These are phyloP conservation scores for Alexandromys fortis DNA, from an alignment of 2,113 vertebrate species.

Conservation along the genomic window DNA sequence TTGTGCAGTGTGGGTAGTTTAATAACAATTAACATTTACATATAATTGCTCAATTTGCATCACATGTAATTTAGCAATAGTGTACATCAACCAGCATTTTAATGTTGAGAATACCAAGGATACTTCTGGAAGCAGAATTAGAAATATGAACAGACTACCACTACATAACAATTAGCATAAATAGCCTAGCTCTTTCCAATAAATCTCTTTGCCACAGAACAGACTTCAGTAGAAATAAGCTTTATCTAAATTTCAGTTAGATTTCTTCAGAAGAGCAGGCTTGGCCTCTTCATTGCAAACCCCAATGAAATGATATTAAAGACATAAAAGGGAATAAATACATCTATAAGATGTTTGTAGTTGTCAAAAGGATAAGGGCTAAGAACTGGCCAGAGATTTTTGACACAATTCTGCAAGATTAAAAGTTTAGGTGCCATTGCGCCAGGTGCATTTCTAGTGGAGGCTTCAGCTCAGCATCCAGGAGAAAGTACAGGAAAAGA, in stretches of 20 bases:
- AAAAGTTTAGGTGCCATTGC: conserved; percentile 32
- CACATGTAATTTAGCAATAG: conserved; percentile 60
- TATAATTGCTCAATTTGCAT: conserved; percentile 56
- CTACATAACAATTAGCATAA: conserved; percentile 56
- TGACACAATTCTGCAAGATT: conserved; percentile 47
- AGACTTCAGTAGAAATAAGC: conserved; percentile 49
- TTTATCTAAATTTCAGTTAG: conserved; percentile 63
- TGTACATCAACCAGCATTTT: conserved; percentile 44
- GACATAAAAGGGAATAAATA: conserved; percentile 21
- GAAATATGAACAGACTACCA: conserved; percentile 25
- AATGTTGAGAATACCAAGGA: conserved; percentile 52
- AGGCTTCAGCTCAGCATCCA: not conserved
- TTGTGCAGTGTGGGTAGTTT: conserved; percentile 37
- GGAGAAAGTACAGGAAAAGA: not conserved
- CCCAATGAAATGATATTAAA: conserved; percentile 52
- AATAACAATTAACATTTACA: conserved; percentile 62
- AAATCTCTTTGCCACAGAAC: conserved; percentile 49
- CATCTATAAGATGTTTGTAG: conserved; percentile 20
- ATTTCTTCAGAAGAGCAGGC: not conserved
- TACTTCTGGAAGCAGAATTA: conserved; percentile 52
- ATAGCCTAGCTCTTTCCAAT: not conserved
- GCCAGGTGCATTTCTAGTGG: not conserved
- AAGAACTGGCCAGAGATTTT: conserved; percentile 33
- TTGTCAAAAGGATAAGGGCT: not conserved
- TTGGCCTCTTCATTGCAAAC: conserved; percentile 16